phyloP scores from a whole-genome alignment of 2,888 invertebrate genomes.

The Steinernema carpocapsae region DNA sequence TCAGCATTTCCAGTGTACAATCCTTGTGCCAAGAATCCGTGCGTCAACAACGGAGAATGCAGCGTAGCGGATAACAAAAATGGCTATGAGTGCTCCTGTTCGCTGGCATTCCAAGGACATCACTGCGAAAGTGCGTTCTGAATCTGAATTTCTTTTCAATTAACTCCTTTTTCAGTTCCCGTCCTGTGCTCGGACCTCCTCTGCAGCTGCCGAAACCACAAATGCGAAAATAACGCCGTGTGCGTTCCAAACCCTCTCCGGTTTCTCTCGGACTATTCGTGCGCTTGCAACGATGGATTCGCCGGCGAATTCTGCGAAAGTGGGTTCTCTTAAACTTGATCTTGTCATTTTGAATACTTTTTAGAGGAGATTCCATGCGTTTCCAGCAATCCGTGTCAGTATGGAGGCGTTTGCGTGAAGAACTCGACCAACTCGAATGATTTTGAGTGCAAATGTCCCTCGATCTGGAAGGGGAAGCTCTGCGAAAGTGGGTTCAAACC shows the following conservation, averaged over 20 bases:
- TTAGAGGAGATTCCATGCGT: conserved; percentile 6
- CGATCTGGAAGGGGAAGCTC: background rate
- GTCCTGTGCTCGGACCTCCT: background rate
- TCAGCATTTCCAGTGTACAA: background rate
- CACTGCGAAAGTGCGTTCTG: background rate
- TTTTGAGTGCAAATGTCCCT: background rate
- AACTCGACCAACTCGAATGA: background rate
- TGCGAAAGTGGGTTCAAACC: background rate
- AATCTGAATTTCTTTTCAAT: background rate
- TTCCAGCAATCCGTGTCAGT: background rate
- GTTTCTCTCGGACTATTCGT: background rate
- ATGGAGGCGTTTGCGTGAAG: background rate
- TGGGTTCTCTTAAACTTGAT: background rate
- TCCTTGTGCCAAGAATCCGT: conserved; percentile 7
- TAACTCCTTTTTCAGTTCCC: background rate
- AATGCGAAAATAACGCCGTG: background rate
- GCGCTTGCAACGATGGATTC: conserved; percentile 8
- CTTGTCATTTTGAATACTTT: background rate
- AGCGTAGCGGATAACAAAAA: background rate
- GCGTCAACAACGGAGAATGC: conserved; percentile 24
- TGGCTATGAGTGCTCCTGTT: background rate
- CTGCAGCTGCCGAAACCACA: background rate
- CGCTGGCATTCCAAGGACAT: background rate
- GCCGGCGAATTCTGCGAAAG: conserved; percentile 29
- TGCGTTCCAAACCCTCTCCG: background rate